Conservation (phyloP, 2,113 vertebrate species). For the Gadus macrocephalus region DNA sequence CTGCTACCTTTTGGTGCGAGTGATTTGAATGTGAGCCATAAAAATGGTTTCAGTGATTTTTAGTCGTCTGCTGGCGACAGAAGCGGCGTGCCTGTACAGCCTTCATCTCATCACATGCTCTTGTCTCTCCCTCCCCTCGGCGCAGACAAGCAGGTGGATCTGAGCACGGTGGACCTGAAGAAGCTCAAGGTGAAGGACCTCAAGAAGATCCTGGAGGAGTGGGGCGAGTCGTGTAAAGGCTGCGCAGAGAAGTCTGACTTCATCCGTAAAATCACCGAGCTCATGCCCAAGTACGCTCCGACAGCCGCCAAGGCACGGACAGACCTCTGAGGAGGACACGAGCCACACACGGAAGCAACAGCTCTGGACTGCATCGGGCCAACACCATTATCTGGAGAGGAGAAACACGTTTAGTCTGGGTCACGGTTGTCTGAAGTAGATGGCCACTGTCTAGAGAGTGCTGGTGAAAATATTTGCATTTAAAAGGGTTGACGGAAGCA, state of each 20-base stretch:
- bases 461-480: too few species aligned
- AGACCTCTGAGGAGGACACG: constrained; percentile 77
- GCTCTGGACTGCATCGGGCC: constrained; percentile 27
- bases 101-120: too few species aligned
- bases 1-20: too few species aligned
- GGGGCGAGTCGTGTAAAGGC: constrained; percentile 95
- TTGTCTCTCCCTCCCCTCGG: neutral
- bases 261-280: constrained; percentile 93
- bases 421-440: neutral
- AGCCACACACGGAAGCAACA: neutral
- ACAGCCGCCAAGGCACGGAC: constrained; percentile 84
- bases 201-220: constrained; percentile 96
- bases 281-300: constrained; percentile 95
- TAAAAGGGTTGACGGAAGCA: neutral
- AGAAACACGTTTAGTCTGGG: neutral
- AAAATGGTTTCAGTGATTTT: too few species aligned
- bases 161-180: constrained; percentile 91
- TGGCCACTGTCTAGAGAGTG: neutral
- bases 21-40: too few species aligned
- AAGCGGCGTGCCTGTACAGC: too few species aligned
- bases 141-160: constrained; percentile 91
- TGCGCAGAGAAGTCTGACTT: constrained; percentile 95
- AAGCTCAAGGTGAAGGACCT: constrained; percentile 94
- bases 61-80: too few species aligned
- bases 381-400: constrained; percentile 6